These are phyloP conservation scores for Synanceia verrucosa DNA, from an alignment of 2,797 vertebrate species.

Conservation along the genomic window DNA sequence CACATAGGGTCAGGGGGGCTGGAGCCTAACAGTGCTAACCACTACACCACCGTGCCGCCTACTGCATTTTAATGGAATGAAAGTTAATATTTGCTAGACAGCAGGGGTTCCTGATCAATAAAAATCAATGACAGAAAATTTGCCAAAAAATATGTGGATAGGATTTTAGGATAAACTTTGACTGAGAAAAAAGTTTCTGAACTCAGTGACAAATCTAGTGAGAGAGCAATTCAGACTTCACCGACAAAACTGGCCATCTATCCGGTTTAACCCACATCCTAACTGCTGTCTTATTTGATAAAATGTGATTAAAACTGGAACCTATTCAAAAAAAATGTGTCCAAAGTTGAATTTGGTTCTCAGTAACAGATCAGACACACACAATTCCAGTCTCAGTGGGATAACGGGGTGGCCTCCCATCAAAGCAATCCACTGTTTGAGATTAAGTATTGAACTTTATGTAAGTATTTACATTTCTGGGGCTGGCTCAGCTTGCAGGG, in stretches of 20 bases:
- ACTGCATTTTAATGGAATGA: too few relatives aligned
- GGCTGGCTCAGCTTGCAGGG: conserved; percentile 37
- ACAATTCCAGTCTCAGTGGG: not conserved
- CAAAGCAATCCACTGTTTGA: conserved; percentile 40
- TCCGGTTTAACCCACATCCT: not conserved
- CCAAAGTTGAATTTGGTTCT: conserved; percentile 10
- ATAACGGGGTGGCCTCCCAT: conserved; percentile 17
- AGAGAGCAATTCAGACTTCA: too few relatives aligned
- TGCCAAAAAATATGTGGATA: too few relatives aligned
- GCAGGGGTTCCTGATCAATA: too few relatives aligned
- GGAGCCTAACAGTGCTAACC: too few relatives aligned
- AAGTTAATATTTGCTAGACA: too few relatives aligned
- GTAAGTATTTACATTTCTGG: conserved; percentile 65
- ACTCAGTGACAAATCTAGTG: too few relatives aligned
- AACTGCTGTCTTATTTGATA: not conserved
- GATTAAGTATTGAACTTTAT: conserved; percentile 68
- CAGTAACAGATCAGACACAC: not conserved
- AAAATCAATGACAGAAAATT: too few relatives aligned
- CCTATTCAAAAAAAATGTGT: not conserved
- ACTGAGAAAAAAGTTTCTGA: too few relatives aligned
- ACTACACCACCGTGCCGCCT: too few relatives aligned
- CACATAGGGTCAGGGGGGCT: too few relatives aligned
- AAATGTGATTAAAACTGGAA: not conserved
- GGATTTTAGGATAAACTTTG: too few relatives aligned
- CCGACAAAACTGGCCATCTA: not conserved